Base-by-base conservation (phyloP, 2,888 invertebrate species). In the Bimastos eiseni region DNA sequence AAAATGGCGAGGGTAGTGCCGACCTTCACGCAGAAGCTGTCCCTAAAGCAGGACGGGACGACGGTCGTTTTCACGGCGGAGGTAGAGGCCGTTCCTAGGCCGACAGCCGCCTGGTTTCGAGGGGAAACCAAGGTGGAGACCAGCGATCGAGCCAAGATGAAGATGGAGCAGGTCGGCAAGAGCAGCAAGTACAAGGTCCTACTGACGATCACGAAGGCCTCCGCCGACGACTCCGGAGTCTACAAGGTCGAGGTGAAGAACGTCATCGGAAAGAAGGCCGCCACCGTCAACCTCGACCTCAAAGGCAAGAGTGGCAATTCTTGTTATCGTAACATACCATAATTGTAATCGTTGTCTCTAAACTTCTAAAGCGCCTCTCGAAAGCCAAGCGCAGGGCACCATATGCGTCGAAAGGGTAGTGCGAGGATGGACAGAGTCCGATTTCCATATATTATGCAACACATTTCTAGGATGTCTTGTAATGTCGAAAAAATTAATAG, bases 221-320 rank as follows among this genome's bases (percentile, higher is more conserved):
- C 97, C 94, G 96, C 89, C 34, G 93, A 93, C 19, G 99, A 99
- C 95, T 93, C 93, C 34, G 99, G 99, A 93, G 98, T 98, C 96
- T 99, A 99, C 96, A 97, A 98, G 95, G 99, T 99, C 96, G 98
- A 98, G 96, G 99, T 99, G 94, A 98, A 98, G 96, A 99, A 99
- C 96, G 97, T 97, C 95, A 97, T 97, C 96, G 99, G 99, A 19
- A 88, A 92, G 70, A 92, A 91, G 91, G 84, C 92, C 8, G 92
- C 92, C 36, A 92, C 92, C 89, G 90, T 92, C 89, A 91, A 90
- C 41, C 90, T 92, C n/a, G 92, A 92, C 83, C 89, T 92, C 21
- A 90, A 91, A 90, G 91, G 92, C 89, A 90, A 88, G 91, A 91
- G 13, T n/a, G n/a, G n/a, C n/a, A n/a, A n/a, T n/a, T n/a, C 30